Base-by-base conservation (phyloP, 2,888 invertebrate genomes). In the Platycnemis pennipes region DNA sequence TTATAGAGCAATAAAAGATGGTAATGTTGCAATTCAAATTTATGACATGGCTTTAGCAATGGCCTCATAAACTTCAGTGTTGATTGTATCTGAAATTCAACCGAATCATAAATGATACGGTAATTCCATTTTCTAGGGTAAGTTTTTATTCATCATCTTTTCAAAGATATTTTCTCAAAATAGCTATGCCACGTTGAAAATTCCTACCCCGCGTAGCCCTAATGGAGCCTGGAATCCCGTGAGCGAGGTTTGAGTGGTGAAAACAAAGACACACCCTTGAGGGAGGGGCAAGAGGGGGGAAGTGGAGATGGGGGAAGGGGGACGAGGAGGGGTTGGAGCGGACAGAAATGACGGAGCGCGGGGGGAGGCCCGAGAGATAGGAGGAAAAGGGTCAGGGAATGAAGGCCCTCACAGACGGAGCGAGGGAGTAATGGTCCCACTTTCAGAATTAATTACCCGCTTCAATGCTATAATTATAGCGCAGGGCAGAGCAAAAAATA, bases 371-470 rank as follows among this genome's bases (percentile, higher is more conserved):
- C 8, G 5, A 77, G 77, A 37, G 37, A n/a, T 8, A 37, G 37
- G 77, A 77, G 37, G 63, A 63, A 63, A 53, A 63, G 63, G 63
- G 63, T 63, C 63, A 63, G 63, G n/a, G n/a, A n/a, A n/a, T 16
- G 77, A 77, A 37, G 26, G 31, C 37, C 37, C 37, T 77, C 13
- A 37, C 37, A 77, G 77, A 37, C 2, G 77, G 77, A 1, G 77
- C 11, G 11, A n/a, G 31, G 63, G 77, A 77, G 37, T 77, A 37
- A 77, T 77, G 77, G 77, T 13, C 77, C 77, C 77, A 77, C 77
- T 77, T 77, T 31, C 37, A 77, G 77, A 77, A 77, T 77, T 77
- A 77, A 77, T 77, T 77, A 77, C 77, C 37, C 37, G 77, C 77
- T 77, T 77, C 77, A 31, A 31, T 31, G 77, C 77, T 77, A 77